Evolutionary conservation across 2,797 vertebrate species (phyloP).

Genomic region (Denticeps clupeoides): DNA sequence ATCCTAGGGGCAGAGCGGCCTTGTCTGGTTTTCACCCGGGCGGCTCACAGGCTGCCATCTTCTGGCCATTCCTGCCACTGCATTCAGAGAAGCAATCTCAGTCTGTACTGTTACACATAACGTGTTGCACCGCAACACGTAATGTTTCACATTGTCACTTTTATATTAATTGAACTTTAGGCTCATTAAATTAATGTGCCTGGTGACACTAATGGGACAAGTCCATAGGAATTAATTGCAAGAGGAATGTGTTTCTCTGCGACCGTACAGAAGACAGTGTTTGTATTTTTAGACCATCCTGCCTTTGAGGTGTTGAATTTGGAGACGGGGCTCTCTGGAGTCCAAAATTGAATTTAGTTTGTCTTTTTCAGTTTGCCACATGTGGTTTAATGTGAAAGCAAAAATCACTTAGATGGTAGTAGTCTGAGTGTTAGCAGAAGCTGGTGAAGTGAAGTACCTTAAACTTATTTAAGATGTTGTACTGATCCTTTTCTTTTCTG

Average conservation of each 20-base stretch:
- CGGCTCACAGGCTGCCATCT: conserved; percentile 50
- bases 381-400: too few relatives aligned
- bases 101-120: too few relatives aligned
- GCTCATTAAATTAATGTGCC: background rate
- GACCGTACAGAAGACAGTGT: background rate
- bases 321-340: background rate
- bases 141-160: background rate
- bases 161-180: background rate
- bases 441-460: too few relatives aligned
- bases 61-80: conserved; percentile 32
- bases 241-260: too few relatives aligned
- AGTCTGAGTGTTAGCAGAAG: too few relatives aligned
- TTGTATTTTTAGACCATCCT: background rate
- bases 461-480: too few relatives aligned
- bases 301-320: background rate
- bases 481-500: too few relatives aligned
- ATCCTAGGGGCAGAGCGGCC: background rate
- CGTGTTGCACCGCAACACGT: conserved; percentile 1
- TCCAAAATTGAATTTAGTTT: background rate
- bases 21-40: background rate
- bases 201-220: too few relatives aligned
- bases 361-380: too few relatives aligned
- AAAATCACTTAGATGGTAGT: too few relatives aligned
- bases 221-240: too few relatives aligned
- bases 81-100: too few relatives aligned